phyloP scores from a whole-genome alignment of 2,113 vertebrate species.

The Piaya cayana region DNA sequence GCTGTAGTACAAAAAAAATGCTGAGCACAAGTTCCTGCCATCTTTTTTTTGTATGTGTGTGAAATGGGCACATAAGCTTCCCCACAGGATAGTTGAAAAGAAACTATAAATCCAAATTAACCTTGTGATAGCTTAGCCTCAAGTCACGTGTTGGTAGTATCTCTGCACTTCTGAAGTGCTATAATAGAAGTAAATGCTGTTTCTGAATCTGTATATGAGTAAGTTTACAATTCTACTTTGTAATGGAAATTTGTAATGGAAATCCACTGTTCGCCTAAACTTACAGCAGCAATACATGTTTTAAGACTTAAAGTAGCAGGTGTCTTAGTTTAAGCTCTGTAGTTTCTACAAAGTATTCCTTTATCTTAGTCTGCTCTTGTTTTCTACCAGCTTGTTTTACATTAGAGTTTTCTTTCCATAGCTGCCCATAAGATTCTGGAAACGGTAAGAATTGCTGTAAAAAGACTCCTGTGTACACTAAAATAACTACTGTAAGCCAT shows the following conservation, averaged over 20 bases:
- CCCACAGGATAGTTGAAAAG: slow-evolving; percentile 18
- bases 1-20: background rate
- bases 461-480: background rate
- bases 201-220: background rate
- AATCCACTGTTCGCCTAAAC: background rate
- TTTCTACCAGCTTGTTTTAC: background rate
- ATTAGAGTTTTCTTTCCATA: background rate
- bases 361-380: background rate
- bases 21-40: background rate
- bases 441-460: background rate
- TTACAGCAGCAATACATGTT: background rate
- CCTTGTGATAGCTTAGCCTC: slow-evolving; percentile 33
- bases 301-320: background rate
- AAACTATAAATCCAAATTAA: slow-evolving; percentile 51
- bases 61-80: background rate
- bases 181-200: background rate
- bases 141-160: slow-evolving; percentile 1
- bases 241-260: too few species aligned
- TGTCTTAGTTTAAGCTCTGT: background rate
- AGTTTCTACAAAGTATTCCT: background rate
- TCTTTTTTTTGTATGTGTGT: background rate
- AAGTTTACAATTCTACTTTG: background rate
- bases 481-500: background rate
- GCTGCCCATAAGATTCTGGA: background rate
- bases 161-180: background rate